phyloP scores from a whole-genome alignment of 2,888 invertebrate species.

The Uloborus plumipes region DNA sequence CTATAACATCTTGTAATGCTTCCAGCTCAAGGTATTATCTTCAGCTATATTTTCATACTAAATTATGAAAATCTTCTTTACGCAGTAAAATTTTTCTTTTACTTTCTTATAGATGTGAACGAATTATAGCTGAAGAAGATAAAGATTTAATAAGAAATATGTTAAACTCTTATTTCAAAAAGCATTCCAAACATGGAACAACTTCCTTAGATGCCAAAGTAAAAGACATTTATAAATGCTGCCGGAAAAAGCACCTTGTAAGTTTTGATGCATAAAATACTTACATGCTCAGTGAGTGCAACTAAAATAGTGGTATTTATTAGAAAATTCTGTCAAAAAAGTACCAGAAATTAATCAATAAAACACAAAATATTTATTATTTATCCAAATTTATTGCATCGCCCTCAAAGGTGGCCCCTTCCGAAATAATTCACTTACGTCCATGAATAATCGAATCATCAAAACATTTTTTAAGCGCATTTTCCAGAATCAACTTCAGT shows the following conservation, averaged over 20 bases:
- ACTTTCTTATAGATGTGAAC: slow-evolving; percentile 33
- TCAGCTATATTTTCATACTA: no score
- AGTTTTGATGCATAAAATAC: background rate
- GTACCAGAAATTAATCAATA: no score
- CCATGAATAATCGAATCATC: no score
- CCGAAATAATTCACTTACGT: no score
- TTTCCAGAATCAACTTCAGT: no score
- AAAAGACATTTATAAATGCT: slow-evolving; percentile 60
- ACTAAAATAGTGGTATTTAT: background rate
- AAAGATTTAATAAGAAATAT: slow-evolving; percentile 57
- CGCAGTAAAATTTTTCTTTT: no score
- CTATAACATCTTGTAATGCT: slow-evolving; percentile 38
- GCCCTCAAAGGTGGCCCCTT: no score
- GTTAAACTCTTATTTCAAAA: slow-evolving; percentile 41
- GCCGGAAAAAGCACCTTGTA: slow-evolving; percentile 57
- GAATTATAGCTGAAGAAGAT: slow-evolving; percentile 47
- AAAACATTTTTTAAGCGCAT: no score
- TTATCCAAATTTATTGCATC: no score
- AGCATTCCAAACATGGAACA: slow-evolving; percentile 37
- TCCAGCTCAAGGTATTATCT: slow-evolving; percentile 35
- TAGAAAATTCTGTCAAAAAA: no score
- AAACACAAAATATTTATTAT: no score
- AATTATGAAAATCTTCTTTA: no score
- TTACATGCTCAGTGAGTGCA: background rate
- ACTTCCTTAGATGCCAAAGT: slow-evolving; percentile 49